Conservation (phyloP, 2,113 vertebrate species). For the Zonotrichia leucophrys region DNA sequence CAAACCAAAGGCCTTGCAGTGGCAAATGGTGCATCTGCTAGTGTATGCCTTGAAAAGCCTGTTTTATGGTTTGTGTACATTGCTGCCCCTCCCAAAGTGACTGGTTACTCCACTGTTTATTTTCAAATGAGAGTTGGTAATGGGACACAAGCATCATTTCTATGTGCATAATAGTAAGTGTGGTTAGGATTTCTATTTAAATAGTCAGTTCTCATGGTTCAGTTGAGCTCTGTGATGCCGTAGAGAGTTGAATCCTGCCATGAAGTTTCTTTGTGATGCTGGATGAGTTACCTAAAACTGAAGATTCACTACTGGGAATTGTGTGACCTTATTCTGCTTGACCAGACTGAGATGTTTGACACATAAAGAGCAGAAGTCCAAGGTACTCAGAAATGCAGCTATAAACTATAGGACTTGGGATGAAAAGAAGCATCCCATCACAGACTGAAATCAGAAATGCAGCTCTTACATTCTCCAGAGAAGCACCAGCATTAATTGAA, state of each 20-base stretch:
- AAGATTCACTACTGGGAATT: neutral
- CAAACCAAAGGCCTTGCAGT: neutral
- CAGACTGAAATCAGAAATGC: neutral
- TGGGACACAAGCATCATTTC: neutral
- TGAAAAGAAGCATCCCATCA: neutral
- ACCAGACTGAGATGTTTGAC: neutral
- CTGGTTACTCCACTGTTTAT: neutral
- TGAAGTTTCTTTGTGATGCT: neutral
- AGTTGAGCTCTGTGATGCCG: neutral
- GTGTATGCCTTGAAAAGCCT: fast-evolving
- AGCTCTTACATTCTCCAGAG: neutral
- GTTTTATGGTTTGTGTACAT: neutral
- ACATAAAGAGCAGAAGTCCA: neutral
- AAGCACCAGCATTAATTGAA: neutral
- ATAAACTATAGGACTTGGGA: neutral
- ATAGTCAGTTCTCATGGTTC: neutral
- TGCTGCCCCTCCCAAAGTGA: neutral
- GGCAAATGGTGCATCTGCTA: neutral
- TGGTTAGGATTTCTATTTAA: neutral
- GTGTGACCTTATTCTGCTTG: neutral
- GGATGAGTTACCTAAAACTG: neutral
- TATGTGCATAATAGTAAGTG: neutral
- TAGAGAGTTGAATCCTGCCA: neutral
- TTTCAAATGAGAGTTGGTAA: neutral
- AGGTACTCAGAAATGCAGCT: neutral